Percentiles rank a stretch among this genome's conserved stretches.
Evolutionary conservation across 2,888 invertebrate species (phyloP).

Genomic region (Venusia cambrica): DNA sequence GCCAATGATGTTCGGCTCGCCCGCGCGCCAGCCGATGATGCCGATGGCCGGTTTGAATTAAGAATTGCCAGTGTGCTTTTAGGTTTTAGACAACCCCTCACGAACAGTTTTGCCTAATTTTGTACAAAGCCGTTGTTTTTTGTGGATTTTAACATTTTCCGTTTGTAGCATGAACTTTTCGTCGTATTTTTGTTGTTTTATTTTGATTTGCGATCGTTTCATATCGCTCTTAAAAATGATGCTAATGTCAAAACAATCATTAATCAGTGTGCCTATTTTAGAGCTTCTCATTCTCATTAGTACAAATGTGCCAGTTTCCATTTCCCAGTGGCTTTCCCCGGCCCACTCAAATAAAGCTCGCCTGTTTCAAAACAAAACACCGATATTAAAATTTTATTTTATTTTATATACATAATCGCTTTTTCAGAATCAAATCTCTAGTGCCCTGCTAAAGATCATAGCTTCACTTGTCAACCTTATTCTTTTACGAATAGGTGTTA

Average conservation of each 20-base stretch:
- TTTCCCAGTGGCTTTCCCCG: too few species aligned
- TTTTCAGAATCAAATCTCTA: too few species aligned
- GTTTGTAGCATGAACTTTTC: conserved; percentile 26
- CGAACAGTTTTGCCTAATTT: conserved; percentile 32
- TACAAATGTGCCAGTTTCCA: too few species aligned
- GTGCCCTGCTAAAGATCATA: too few species aligned
- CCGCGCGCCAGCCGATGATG: conserved; percentile 69
- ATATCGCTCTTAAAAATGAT: conserved; percentile 10
- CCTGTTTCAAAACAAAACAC: too few species aligned
- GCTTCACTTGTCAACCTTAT: conserved; percentile 5
- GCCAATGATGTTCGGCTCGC: conserved; percentile 71
- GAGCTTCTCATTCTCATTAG: too few species aligned
- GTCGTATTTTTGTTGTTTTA: conserved; percentile 17
- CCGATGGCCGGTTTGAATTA: conserved; percentile 73
- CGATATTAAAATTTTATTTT: too few species aligned
- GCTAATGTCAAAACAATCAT: too few species aligned
- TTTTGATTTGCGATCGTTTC: conserved; percentile 17
- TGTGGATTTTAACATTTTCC: conserved; percentile 24
- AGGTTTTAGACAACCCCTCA: conserved; percentile 33
- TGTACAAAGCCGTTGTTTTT: conserved; percentile 29
- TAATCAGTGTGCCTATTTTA: too few species aligned
- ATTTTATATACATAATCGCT: too few species aligned
- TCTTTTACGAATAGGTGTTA: conserved; percentile 13
- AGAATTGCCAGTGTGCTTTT: conserved; percentile 39
- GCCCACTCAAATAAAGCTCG: too few species aligned